Evolutionary conservation across 2,113 vertebrate genomes (phyloP), one percentile per base, ranked within the genome.

Genomic region (Hyla sarda): DNA sequence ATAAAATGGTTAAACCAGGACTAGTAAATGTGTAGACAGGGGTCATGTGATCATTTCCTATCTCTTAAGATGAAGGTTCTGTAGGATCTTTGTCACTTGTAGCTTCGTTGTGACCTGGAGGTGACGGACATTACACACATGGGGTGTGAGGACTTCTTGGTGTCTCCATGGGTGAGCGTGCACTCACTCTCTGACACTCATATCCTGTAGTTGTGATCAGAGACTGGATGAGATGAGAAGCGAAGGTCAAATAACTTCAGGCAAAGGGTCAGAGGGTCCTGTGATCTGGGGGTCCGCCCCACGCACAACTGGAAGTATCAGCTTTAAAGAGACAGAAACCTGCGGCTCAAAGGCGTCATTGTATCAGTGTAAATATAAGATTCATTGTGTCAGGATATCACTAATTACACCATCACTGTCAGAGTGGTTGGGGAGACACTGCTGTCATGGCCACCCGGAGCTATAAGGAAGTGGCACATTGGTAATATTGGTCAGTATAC

Each of bases 221-320:
- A 75, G 73, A 50, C 45, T 28, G 13, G n/a, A 75, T 41, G 45
- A 12, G 6, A 28, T 48, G 28, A 50, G 45, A 75, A 45, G n/a
- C 4, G 47, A 47, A 75, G 41, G 73, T 75, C 45, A 75, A 16
- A 75, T 47, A 28, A 28, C 73, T 50, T n/a, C 73, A 75, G 45
- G 73, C 45, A 28, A 47, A 50, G n/a, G 47, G 73, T 45, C 50
- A 45, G 28, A 25, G 50, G 50, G 45, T 3, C 73, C 48, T 48
- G 45, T 50, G 47, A 75, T 48, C 17, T 28, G n/a, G 50, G 28
- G 30, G 45, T 50, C 47, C 28, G 28, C 73, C 45, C 45, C 21
- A 75, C 73, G 12, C 73, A 75, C 47, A 50, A 75, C 73, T 75
- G 45, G n/a, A 75, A 75, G 45, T 48, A 50, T 75, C 45, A 50